Evolutionary conservation across 2,888 invertebrate genomes (phyloP).

Genomic region (Eucera pruinosa): DNA sequence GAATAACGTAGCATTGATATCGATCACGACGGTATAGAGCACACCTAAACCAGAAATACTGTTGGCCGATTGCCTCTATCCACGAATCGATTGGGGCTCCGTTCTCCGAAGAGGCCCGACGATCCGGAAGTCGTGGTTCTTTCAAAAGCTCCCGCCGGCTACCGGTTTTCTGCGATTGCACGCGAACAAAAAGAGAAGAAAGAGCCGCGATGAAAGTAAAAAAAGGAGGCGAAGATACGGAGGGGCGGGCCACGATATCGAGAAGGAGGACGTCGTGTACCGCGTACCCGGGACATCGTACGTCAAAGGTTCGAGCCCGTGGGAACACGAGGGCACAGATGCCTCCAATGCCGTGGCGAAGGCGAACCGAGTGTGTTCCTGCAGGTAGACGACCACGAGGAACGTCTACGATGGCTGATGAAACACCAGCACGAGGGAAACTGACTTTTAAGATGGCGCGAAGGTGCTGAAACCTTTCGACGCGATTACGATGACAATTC

Average conservation of each 20-base stretch:
- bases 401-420: conserved; percentile 52
- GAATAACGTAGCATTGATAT: too few relatives aligned
- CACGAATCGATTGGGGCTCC: conserved; percentile 5
- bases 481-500: not conserved
- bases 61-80: conserved; percentile 7
- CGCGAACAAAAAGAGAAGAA: conserved; percentile 50
- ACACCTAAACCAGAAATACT: not conserved
- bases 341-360: conserved; percentile 51
- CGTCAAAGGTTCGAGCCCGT: conserved; percentile 74
- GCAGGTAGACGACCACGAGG: conserved; percentile 70
- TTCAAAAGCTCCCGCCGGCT: conserved; percentile 57
- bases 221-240: conserved; percentile 33
- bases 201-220: conserved; percentile 19
- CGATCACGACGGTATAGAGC: not conserved
- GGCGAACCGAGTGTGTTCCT: conserved; percentile 48
- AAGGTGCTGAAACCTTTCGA: not conserved
- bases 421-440: conserved; percentile 33
- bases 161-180: conserved; percentile 63
- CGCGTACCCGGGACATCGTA: conserved; percentile 70
- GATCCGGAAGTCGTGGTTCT: conserved; percentile 63
- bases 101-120: conserved; percentile 26
- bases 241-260: conserved; percentile 63
- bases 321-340: conserved; percentile 74
- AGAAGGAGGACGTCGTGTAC: conserved; percentile 66
- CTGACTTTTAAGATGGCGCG: conserved; percentile 12